Conservation (phyloP, 2,797 vertebrate genomes). For the Rhinogobio ventralis region DNA sequence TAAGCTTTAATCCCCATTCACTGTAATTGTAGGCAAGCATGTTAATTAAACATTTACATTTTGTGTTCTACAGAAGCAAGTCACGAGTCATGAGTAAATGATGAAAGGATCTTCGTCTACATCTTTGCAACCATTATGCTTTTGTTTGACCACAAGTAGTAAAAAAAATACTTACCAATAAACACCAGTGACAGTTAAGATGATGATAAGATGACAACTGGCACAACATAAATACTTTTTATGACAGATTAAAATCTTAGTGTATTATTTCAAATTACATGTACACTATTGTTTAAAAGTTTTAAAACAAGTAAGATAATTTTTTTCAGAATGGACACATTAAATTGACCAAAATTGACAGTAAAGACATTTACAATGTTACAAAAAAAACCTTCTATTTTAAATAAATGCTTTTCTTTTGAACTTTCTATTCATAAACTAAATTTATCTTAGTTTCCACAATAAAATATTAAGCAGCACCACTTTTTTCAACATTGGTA, state of each 20-base stretch:
- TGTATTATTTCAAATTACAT: not conserved
- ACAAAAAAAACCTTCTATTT: not conserved
- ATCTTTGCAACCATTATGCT: not conserved
- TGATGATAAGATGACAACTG: conserved; percentile 16
- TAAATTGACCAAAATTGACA: not conserved
- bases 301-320: no score
- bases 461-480: not conserved
- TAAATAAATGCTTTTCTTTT: not conserved
- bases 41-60: not conserved
- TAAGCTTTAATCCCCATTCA: not conserved
- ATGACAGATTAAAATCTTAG: not conserved
- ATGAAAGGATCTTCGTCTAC: not conserved
- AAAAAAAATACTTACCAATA: conserved; percentile 6
- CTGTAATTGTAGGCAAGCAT: not conserved
- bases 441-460: not conserved
- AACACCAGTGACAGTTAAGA: not conserved
- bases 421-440: not conserved
- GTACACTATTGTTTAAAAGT: no score
- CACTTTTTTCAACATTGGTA: not conserved
- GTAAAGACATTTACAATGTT: not conserved
- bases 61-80: not conserved
- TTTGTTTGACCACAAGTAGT: not conserved
- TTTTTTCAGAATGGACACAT: no score
- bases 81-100: not conserved
- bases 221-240: not conserved